Evolutionary conservation across 2,797 vertebrate species (phyloP).

Genomic region (Paedocypris micromegethes): DNA sequence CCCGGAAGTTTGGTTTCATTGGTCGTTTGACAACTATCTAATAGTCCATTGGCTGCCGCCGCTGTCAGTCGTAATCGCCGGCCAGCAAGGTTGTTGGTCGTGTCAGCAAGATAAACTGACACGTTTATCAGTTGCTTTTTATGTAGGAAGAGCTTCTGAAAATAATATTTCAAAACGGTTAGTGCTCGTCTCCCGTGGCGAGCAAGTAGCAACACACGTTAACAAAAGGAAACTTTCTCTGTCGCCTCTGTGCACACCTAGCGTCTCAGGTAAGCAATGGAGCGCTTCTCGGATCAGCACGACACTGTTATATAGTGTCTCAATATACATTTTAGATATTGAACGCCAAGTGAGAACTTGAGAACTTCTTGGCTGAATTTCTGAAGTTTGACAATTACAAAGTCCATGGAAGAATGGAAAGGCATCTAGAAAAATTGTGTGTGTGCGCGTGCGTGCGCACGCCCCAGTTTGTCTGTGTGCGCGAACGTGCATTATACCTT

Average conservation of each 20-base stretch:
- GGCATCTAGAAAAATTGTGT: too few species aligned
- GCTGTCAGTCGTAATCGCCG: slow-evolving; percentile 31
- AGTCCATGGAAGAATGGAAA: too few species aligned
- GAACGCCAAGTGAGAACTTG: too few species aligned
- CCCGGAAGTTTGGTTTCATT: slow-evolving; percentile 46
- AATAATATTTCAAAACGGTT: slow-evolving; percentile 4
- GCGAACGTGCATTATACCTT: too few species aligned
- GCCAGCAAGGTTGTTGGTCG: slow-evolving; percentile 47
- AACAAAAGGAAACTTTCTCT: slow-evolving; percentile 9
- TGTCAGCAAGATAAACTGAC: slow-evolving; percentile 54
- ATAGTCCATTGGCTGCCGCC: slow-evolving; percentile 50
- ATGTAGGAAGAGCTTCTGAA: slow-evolving; percentile 24
- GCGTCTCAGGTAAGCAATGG: slow-evolving; percentile 37
- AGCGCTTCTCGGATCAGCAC: neutral
- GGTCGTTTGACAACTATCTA: slow-evolving; percentile 13
- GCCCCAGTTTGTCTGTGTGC: too few species aligned
- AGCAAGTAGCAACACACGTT: neutral
- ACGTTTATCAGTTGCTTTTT: slow-evolving; percentile 47
- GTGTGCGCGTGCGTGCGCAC: too few species aligned
- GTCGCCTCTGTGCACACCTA: slow-evolving; percentile 1
- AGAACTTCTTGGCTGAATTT: too few species aligned
- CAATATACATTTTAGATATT: too few species aligned
- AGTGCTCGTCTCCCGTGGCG: neutral
- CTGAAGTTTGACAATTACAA: too few species aligned
- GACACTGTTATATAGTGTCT: too few species aligned